A percentile compares a stretch with the other conserved stretches of the same genome.
Conservation (phyloP, 2,113 vertebrate species). For the Tympanuchus pallidicinctus region DNA sequence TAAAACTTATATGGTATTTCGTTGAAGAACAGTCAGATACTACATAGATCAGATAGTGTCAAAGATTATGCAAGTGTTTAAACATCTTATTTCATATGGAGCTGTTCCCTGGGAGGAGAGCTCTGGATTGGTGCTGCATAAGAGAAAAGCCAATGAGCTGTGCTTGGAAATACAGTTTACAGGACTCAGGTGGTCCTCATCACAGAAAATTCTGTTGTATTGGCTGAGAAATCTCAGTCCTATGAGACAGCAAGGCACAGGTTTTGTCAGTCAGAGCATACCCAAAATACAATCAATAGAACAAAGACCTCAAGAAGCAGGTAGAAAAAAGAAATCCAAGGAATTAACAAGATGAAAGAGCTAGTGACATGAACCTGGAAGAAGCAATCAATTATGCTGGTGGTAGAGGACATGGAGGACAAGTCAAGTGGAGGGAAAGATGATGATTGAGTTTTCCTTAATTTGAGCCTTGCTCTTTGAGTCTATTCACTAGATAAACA, state of each 20-base stretch:
- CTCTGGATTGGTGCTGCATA: background rate
- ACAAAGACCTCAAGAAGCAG: background rate
- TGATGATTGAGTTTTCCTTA: background rate
- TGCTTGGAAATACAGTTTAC: background rate
- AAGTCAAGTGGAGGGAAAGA: background rate
- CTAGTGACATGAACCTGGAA: background rate
- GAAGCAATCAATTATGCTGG: background rate
- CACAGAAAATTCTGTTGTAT: background rate
- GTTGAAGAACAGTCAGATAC: background rate
- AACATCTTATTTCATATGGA: background rate
- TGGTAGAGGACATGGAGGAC: background rate
- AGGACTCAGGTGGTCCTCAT: background rate
- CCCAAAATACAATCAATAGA: background rate
- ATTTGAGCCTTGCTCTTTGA: background rate
- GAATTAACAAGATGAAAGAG: background rate
- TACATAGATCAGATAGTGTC: background rate
- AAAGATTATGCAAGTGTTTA: background rate
- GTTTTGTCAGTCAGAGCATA: background rate
- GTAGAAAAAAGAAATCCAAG: background rate
- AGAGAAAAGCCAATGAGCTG: background rate
- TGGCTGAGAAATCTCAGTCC: background rate
- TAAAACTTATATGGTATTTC: background rate
- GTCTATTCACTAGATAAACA: background rate
- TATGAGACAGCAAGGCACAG: background rate
- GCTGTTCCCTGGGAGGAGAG: background rate